A percentile compares a stretch with the other conserved stretches of the same genome.
phyloP scores from a whole-genome alignment of 2,797 vertebrate genomes.

The Spondyliosoma cantharus region DNA sequence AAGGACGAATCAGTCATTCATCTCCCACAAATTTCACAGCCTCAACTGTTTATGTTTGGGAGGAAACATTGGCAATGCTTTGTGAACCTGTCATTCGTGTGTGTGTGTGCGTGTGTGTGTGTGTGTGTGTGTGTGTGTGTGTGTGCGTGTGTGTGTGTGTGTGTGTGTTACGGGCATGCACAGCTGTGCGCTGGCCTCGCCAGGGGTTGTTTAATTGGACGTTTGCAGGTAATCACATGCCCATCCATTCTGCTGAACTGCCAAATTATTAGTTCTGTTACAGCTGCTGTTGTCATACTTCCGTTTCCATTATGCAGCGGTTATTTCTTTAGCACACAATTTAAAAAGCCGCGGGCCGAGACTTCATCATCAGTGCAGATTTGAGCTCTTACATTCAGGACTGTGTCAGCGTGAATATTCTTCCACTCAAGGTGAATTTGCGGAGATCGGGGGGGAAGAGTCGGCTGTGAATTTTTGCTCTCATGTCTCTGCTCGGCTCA shows the following conservation, averaged over 20 bases:
- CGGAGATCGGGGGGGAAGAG: conserved; percentile 20
- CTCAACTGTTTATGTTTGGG: conserved; percentile 74
- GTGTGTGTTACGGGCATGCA: conserved; percentile 45
- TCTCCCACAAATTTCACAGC: conserved; percentile 77
- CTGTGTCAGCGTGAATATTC: conserved; percentile 12
- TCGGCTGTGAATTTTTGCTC: conserved; percentile 50
- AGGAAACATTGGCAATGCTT: conserved; percentile 67
- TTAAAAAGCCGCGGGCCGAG: conserved; percentile 19
- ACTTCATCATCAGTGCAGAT: conserved; percentile 13
- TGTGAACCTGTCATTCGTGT: conserved; percentile 60
- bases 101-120: conserved; percentile 16
- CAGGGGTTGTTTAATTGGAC: conserved; percentile 70
- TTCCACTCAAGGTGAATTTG: conserved; percentile 42
- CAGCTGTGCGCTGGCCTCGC: conserved; percentile 69
- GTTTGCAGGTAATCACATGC: conserved; percentile 75
- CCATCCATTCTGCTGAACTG: conserved; percentile 67
- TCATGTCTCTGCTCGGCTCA: conserved; percentile 60
- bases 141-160: conserved; percentile 18
- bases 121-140: conserved; percentile 27
- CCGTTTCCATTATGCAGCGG: conserved; percentile 38
- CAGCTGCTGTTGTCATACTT: conserved; percentile 63
- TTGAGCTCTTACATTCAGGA: conserved; percentile 28
- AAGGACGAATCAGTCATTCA: conserved; percentile 75
- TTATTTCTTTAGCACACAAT: conserved; percentile 41
- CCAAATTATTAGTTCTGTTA: conserved; percentile 74